Evolutionary conservation across 2,888 invertebrate species (phyloP), one percentile per base, ranked within the genome.

Genomic region (Oxycera nigricornis): DNA sequence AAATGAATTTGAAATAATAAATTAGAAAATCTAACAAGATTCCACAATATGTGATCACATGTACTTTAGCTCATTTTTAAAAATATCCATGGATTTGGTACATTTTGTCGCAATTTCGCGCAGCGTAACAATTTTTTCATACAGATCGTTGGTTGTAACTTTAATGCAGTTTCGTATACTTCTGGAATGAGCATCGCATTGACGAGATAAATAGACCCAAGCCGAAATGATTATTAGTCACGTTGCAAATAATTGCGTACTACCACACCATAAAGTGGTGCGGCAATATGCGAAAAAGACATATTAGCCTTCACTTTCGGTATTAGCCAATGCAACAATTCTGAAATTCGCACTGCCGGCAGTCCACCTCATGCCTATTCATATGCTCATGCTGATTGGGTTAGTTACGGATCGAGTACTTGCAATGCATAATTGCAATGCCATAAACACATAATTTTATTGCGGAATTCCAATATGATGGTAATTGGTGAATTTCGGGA

Each of bases 251-350:
- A 24, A 67, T 41, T 67, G 65, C 65, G 65, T 67, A 41, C 24
- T 39, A 41, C 41, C 14, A n/a, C n/a, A 41, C 20, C 24, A 62
- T 41, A 39, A 67, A 67, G 28, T 67, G 14, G 65, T 67, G 28
- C 7, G 3, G 14, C 24, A 2, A 41, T 67, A 39, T 41, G 65
- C 41, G 41, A 67, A 67, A 67, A 41, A 67, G 41, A 67, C 65
- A 67, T 41, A 41, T 20, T 67, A 26, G 65, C 65, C 65, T 67
- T 67, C 65, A 67, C 65, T 67, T 67, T 67, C 65, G 65, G 41
- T 39, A 67, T 67, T 67, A 67, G 65, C 65, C 65, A 67, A 67
- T 67, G 22, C 62, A 22, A 62, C 17, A 31, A 62, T 62, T 62
- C 35, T 62, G 31, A 31, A 24, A 20, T 62, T 62, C 35, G 20